Conservation (phyloP, 1,140 invertebrate genomes). For the Lutraria rhynchaena region DNA sequence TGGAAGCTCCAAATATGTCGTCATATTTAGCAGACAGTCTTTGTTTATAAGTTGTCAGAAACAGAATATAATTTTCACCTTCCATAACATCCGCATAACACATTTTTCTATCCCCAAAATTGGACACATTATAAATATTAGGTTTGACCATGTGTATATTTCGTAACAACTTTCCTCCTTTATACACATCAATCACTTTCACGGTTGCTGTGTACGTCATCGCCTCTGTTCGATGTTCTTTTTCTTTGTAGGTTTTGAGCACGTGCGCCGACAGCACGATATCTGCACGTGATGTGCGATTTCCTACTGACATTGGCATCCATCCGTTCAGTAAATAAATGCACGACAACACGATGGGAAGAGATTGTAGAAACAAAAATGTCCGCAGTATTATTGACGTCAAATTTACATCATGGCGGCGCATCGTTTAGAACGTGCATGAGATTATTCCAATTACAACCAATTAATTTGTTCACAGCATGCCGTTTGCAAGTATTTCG, state of each 20-base stretch:
- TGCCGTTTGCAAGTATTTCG: too few species aligned
- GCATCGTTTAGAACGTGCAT: slow-evolving; percentile 17
- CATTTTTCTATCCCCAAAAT: slow-evolving; percentile 80
- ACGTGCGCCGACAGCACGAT: slow-evolving; percentile 73
- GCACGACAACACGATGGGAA: slow-evolving; percentile 64
- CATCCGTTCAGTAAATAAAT: slow-evolving; percentile 80
- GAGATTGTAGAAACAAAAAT: slow-evolving; percentile 37
- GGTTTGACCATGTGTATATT: slow-evolving; percentile 54
- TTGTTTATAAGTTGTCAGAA: slow-evolving; percentile 77
- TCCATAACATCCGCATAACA: slow-evolving; percentile 79
- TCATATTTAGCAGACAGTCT: slow-evolving; percentile 80
- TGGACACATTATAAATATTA: slow-evolving; percentile 76
- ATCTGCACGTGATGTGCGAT: slow-evolving; percentile 76
- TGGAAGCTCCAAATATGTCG: slow-evolving; percentile 80
- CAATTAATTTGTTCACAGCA: too few species aligned
- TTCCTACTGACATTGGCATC: slow-evolving; percentile 76
- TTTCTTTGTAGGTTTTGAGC: slow-evolving; percentile 71
- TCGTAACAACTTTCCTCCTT: slow-evolving; percentile 69
- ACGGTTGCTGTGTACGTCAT: slow-evolving; percentile 77
- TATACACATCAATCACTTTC: slow-evolving; percentile 71
- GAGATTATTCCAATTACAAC: too few species aligned
- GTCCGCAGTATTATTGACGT: slow-evolving; percentile 48
- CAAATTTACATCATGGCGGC: slow-evolving; percentile 53
- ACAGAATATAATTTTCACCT: slow-evolving; percentile 77
- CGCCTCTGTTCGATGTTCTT: slow-evolving; percentile 60